phyloP scores from a whole-genome alignment of 2,888 invertebrate species.

The Chaetogeoica ovagalla region DNA sequence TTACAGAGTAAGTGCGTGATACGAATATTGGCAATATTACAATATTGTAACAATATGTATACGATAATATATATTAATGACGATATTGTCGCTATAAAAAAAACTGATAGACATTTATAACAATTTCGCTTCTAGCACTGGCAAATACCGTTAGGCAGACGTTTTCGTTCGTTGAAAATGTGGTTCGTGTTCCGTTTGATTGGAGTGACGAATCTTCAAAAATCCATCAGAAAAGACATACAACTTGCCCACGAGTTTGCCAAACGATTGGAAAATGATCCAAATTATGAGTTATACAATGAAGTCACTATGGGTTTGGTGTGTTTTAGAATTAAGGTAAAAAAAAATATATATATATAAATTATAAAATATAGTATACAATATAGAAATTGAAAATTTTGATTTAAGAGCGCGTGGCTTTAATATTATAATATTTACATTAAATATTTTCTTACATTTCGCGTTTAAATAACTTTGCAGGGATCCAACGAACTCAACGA shows the following conservation, averaged over 20 bases:
- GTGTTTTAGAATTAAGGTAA: conserved; percentile 87
- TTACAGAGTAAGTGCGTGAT: conserved; percentile 68
- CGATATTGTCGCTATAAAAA: no score
- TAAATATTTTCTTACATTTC: no score
- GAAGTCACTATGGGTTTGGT: conserved; percentile 93
- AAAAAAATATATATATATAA: neutral
- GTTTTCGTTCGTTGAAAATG: conserved; percentile 88
- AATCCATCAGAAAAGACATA: conserved; percentile 82
- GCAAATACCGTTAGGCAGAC: conserved; percentile 93
- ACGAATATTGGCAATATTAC: neutral
- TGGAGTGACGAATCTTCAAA: conserved; percentile 85
- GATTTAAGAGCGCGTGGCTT: neutral
- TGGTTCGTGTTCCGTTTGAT: conserved; percentile 94
- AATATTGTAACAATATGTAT: no score
- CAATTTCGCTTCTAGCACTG: conserved; percentile 69
- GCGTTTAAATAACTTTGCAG: conserved; percentile 58
- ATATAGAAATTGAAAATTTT: no score
- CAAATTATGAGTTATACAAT: conserved; percentile 84
- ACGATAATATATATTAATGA: no score
- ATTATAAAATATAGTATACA: no score
- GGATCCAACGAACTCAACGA: conserved; percentile 82
- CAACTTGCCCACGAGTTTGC: conserved; percentile 86
- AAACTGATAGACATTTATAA: neutral
- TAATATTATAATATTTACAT: neutral
- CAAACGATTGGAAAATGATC: conserved; percentile 72